A percentile compares a stretch with the other conserved stretches of the same genome.
Conservation (phyloP, 2,113 vertebrate genomes). For the Anhinga anhinga region DNA sequence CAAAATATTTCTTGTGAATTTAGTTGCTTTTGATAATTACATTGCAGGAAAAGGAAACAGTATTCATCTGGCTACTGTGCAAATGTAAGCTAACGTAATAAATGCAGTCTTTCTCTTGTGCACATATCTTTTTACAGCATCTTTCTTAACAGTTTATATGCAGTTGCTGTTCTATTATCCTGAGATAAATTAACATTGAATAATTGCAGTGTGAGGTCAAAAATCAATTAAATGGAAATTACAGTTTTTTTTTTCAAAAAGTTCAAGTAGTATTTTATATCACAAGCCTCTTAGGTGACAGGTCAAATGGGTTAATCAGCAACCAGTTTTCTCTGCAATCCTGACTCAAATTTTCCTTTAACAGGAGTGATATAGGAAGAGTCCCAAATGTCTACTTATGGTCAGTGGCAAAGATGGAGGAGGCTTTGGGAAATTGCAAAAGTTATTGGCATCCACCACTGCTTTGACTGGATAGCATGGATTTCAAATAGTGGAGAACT, state of each 20-base stretch:
- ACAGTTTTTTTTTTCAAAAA: slow-evolving; percentile 58
- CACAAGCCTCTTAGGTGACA: slow-evolving; percentile 1
- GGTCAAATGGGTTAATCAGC: slow-evolving; percentile 25
- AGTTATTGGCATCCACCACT: neutral
- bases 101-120: neutral
- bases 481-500: neutral
- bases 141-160: neutral
- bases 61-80: neutral
- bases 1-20: neutral
- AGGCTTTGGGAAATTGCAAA: neutral
- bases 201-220: slow-evolving; percentile 42
- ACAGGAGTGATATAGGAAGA: neutral
- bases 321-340: neutral
- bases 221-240: slow-evolving; percentile 64
- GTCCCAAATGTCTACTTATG: neutral
- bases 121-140: neutral
- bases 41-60: neutral
- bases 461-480: neutral
- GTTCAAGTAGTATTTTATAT: slow-evolving; percentile 43
- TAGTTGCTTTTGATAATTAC: neutral
- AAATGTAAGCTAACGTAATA: slow-evolving; percentile 4
- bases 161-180: neutral
- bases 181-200: slow-evolving; percentile 27
- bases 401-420: neutral
- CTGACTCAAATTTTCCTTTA: neutral